phyloP scores from a whole-genome alignment of 1,140 invertebrate species.

The Copidosoma floridanum region DNA sequence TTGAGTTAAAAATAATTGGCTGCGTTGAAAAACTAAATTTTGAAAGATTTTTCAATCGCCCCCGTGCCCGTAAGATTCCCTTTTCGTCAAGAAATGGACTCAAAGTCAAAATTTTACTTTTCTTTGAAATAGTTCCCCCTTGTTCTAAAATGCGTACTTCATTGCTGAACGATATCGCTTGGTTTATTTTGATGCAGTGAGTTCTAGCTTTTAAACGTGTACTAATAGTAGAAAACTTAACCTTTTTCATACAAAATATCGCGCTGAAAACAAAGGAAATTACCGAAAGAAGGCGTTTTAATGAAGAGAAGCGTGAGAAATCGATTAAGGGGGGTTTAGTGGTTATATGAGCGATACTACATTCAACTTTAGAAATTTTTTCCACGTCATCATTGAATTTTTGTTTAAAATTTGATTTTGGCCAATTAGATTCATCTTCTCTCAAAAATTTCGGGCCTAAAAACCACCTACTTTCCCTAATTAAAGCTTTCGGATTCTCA shows the following conservation, averaged over 20 bases:
- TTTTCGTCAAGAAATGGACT: not conserved
- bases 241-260: too few species aligned
- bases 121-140: not conserved
- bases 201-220: not conserved
- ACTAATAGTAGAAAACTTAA: too few species aligned
- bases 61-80: not conserved
- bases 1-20: not conserved
- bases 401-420: not conserved
- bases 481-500: not conserved
- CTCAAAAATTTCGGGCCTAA: not conserved
- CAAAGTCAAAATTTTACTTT: not conserved
- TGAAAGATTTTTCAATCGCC: not conserved
- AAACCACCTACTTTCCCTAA: not conserved
- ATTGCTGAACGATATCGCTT: not conserved
- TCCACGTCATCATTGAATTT: not conserved
- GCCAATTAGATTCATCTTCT: not conserved
- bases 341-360: not conserved
- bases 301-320: not conserved
- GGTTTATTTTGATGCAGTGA: not conserved
- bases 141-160: not conserved
- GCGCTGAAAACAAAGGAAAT: too few species aligned
- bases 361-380: not conserved
- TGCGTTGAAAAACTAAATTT: not conserved
- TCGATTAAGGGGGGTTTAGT: not conserved
- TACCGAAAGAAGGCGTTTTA: too few species aligned